These are phyloP conservation scores for Opisthograptis luteolata DNA, from an alignment of 2,888 invertebrate genomes.

Conservation along the genomic window DNA sequence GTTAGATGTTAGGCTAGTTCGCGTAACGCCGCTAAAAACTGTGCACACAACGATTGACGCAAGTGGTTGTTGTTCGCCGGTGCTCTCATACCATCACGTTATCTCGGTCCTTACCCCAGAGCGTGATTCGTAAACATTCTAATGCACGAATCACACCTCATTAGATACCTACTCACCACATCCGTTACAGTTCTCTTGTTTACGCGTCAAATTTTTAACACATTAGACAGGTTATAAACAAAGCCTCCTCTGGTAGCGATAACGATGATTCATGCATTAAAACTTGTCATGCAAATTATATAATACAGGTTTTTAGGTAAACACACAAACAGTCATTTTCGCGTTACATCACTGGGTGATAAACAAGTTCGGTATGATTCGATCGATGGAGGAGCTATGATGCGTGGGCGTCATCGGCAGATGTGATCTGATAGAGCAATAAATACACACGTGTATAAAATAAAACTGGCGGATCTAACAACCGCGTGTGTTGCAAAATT, in stretches of 20 bases:
- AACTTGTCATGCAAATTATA: constrained; percentile 8
- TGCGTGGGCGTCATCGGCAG: constrained; percentile 35
- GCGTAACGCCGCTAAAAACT: constrained; percentile 61
- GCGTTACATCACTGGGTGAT: constrained; percentile 12
- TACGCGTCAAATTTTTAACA: constrained; percentile 10
- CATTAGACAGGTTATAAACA: constrained; percentile 12
- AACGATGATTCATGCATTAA: constrained; percentile 5
- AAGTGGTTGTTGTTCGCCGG: constrained; percentile 48
- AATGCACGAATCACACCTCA: constrained; percentile 29
- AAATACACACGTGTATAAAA: constrained; percentile 34
- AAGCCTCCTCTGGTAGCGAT: neutral
- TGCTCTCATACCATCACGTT: constrained; percentile 36
- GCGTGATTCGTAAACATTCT: constrained; percentile 35
- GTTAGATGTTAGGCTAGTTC: constrained; percentile 54
- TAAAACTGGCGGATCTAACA: constrained; percentile 22
- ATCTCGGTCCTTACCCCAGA: constrained; percentile 43
- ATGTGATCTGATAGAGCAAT: constrained; percentile 39
- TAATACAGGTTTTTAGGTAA: constrained; percentile 21
- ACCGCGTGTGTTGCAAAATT: constrained; percentile 17
- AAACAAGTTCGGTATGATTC: constrained; percentile 11
- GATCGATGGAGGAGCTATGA: constrained; percentile 19
- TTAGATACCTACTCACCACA: constrained; percentile 17
- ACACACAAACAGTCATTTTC: constrained; percentile 16
- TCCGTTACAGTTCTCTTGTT: constrained; percentile 27
- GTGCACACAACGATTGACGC: constrained; percentile 68